Evolutionary conservation across 2,888 invertebrate genomes (phyloP), one percentile per base, ranked within the genome.

Genomic region (Acrobasis suavella): DNA sequence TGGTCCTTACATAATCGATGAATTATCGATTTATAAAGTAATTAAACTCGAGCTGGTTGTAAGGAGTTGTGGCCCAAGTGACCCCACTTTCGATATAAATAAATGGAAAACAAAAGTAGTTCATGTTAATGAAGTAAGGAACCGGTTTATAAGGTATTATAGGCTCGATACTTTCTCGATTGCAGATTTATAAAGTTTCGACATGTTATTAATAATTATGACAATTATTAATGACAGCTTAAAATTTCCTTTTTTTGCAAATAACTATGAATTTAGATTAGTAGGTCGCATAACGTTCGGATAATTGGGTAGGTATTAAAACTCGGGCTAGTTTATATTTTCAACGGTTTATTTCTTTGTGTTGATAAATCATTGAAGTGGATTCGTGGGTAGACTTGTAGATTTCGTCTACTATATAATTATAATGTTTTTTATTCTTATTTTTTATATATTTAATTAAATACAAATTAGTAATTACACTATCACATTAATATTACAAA

Each of bases 81-180:
- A 59, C 51, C 50, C 37, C 50, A 60, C 60, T 60, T 60, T 60
- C 51, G 22, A 22, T 60, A 52, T 51, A 51, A 60, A 60, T n/a
- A 51, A 60, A 51, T 60, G 60, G 22, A 42, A 51, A 60, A 17
- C 17, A 51, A 22, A 60, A 52, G 59, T 50, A 59, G 37, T 60
- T 51, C 51, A 60, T 38, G 59, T 50, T 50, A 50, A 50, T 51
- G 59, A 39, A 58, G 15, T 50, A 9, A 46, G n/a, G 22, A 51
- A 60, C 50, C 60, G 38, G 60, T 50, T 51, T 15, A 38, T 9
- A 15, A 17, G 16, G 12, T 59, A 12, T 50, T 39, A 51, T 38
- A 32, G 32, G 50, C 49, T 52, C 39, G 10, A 51, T 42, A 60
- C 60, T 60, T 60, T 60, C 60, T 60, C 60, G 60, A 42, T 38